A percentile compares a stretch with the other conserved stretches of the same genome.
phyloP scores from a whole-genome alignment of 2,797 vertebrate species.

The Sebastes taczanowskii region DNA sequence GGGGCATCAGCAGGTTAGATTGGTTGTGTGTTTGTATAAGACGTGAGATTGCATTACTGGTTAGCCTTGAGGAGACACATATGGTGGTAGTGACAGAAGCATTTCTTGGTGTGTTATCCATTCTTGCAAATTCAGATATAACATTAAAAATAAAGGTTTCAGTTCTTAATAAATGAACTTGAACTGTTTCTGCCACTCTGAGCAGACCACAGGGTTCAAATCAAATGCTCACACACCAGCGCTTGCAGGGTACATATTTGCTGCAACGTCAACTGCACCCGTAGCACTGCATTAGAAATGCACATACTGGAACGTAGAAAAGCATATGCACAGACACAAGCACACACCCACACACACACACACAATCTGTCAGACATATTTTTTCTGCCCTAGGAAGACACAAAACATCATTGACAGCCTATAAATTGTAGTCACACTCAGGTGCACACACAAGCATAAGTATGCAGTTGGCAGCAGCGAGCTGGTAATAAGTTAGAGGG shows the following conservation, averaged over 20 bases:
- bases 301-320: not conserved
- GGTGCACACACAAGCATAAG: slow-evolving; percentile 4
- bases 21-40: not conserved
- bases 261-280: slow-evolving; percentile 6
- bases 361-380: slow-evolving; percentile 33
- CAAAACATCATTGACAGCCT: slow-evolving; percentile 33
- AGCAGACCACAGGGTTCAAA: not conserved
- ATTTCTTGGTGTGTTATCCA: not conserved
- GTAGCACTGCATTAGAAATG: slow-evolving; percentile 16
- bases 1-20: not conserved
- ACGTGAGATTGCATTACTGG: not conserved
- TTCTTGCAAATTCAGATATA: not conserved
- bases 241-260: not conserved
- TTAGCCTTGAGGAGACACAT: not conserved
- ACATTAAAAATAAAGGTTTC: not conserved
- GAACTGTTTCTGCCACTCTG: not conserved
- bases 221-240: not conserved
- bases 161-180: not conserved
- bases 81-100: not conserved
- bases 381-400: slow-evolving; percentile 18
- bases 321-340: not conserved
- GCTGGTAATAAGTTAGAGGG: slow-evolving; percentile 47
- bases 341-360: slow-evolving; percentile 16
- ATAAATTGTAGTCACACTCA: slow-evolving; percentile 43
- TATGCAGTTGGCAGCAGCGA: slow-evolving; percentile 33